phyloP scores from a whole-genome alignment of 2,888 invertebrate genomes.

The Liopterus haemorrhoidalis region DNA sequence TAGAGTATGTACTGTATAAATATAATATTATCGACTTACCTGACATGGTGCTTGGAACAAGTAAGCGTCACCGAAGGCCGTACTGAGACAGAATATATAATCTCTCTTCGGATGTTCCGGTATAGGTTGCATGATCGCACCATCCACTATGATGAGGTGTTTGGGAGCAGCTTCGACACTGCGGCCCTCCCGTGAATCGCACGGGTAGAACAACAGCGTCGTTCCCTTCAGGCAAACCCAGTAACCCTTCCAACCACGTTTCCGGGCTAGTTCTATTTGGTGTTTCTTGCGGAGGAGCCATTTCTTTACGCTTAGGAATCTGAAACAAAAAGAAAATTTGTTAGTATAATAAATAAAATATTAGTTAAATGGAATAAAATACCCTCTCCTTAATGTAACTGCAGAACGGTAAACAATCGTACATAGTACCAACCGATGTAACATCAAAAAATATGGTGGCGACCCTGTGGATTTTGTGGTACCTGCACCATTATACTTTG shows the following conservation, averaged over 20 bases:
- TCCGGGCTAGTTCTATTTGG: slow-evolving; percentile 91
- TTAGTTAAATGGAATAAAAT: background rate
- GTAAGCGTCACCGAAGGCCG: slow-evolving; percentile 96
- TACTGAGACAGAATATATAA: slow-evolving; percentile 96
- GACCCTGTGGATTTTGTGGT: no score
- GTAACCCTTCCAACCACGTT: slow-evolving; percentile 96
- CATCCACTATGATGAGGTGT: slow-evolving; percentile 92
- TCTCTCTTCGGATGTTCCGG: slow-evolving; percentile 98
- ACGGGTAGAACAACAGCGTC: slow-evolving; percentile 91
- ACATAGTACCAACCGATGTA: no score
- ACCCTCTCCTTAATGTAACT: no score
- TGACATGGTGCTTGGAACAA: slow-evolving; percentile 88
- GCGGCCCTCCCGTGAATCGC: slow-evolving; percentile 84
- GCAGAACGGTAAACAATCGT: no score
- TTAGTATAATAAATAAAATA: background rate
- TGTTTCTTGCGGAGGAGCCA: slow-evolving; percentile 95
- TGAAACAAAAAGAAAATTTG: slow-evolving; percentile 45
- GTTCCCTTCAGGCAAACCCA: slow-evolving; percentile 98
- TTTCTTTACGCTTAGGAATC: slow-evolving; percentile 96
- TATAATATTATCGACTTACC: slow-evolving; percentile 48
- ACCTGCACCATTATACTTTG: no score
- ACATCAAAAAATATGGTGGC: no score
- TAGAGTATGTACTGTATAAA: no score
- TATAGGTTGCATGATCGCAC: slow-evolving; percentile 96
- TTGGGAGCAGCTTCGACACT: slow-evolving; percentile 90